Percentiles rank a stretch among this genome's conserved stretches.
phyloP scores from a whole-genome alignment of 2,888 invertebrate species.

The Protophormia terraenovae region DNA sequence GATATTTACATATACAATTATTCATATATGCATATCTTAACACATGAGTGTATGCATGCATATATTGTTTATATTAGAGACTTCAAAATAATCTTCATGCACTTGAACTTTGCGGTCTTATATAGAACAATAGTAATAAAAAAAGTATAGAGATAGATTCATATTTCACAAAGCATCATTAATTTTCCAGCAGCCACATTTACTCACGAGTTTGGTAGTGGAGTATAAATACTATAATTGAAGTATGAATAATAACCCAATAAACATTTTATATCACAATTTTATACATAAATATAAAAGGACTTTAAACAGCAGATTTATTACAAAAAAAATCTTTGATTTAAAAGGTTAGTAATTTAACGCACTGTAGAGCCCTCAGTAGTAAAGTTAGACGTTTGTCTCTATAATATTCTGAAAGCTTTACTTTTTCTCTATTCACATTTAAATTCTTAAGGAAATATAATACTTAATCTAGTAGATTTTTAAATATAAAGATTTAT shows the following conservation, averaged over 20 bases:
- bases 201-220: not conserved
- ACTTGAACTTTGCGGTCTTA: slow-evolving; percentile 43
- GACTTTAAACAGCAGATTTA: too few relatives aligned
- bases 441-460: too few relatives aligned
- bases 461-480: too few relatives aligned
- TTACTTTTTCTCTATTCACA: too few relatives aligned
- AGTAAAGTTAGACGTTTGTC: too few relatives aligned
- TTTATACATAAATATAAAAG: too few relatives aligned
- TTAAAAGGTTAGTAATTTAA: too few relatives aligned
- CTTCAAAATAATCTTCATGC: not conserved
- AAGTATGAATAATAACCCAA: slow-evolving; percentile 1
- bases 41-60: not conserved
- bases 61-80: not conserved
- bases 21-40: too few relatives aligned
- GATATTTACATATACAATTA: slow-evolving; percentile 2
- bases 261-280: slow-evolving; percentile 13
- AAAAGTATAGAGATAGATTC: slow-evolving; percentile 1
- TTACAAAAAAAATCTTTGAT: too few relatives aligned
- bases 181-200: slow-evolving; percentile 54
- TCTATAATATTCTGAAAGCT: too few relatives aligned
- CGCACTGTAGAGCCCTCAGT: too few relatives aligned
- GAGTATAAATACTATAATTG: slow-evolving; percentile 1
- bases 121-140: not conserved
- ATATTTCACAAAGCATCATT: slow-evolving; percentile 59
- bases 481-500: too few relatives aligned